Base-by-base conservation (phyloP, 2,113 vertebrate species). In the Pandion haliaetus region DNA sequence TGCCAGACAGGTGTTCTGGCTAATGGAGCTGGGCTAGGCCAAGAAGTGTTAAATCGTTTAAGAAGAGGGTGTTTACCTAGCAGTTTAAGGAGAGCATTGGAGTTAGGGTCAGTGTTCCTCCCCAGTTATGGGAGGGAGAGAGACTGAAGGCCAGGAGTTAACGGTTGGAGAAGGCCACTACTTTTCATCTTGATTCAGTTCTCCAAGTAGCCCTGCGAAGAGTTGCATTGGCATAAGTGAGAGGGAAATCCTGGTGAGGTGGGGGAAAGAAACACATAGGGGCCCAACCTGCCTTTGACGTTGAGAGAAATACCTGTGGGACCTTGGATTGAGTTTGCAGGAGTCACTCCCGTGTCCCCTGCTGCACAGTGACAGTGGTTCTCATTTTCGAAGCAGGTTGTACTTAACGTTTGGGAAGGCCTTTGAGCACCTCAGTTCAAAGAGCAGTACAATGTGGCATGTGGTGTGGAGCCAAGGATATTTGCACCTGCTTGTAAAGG, bases 11-110 rank as follows among this genome's bases (percentile, higher is more conserved):
- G 77, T 61, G 86, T 15, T 67, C 8, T 17, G 20, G 50, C 54
- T 29, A 1, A 2, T 6, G 54, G 80, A 49, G 80, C 57, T 59
- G 88, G 58, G 77, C 74, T 28, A 2, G 74, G 61, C 49, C 58
- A 25, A 49, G 77, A 42, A 6, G 10, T 0, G 6, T 31, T 57
- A 34, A 16, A 1, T 19, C 4, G 1, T 7, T 50, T 65, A 76
- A 77, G 89, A 47, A 65, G 20, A 73, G 58, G 16, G 16, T 36
- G 42, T 76, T 76, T 15, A 62, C 2, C 32, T 29, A 8, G n/a
- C 28, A 24, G 52, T 15, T 57, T 31, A 24, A 77, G 52, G 24
- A 70, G 38, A 25, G 31, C 23, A 7, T 29, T 72, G 70, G 28
- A 55, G 14, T 42, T 38, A 38, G 42, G 79, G 44, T 25, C 2